Base-by-base conservation (phyloP, 2,797 vertebrate genomes). In the Danio choprae region DNA sequence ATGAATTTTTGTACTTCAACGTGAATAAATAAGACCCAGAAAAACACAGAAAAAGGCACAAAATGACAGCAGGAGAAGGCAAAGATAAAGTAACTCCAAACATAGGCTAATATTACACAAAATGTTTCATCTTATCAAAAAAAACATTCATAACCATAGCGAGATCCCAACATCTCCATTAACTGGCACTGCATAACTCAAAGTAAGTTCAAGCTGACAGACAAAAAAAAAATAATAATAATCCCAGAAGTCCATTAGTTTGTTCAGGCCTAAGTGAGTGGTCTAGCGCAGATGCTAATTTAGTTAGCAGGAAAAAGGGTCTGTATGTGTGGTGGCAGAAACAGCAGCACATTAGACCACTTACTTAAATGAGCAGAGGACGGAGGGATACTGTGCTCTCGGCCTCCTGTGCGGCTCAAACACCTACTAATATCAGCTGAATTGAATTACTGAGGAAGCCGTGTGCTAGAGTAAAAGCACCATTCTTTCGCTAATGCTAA, bases 311-410 rank as follows among this genome's bases (percentile, higher is more conserved):
- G 80, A 70, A 62, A 46, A 41, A 56, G 38, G 9, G 70, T 67
- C 63, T 51, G 59, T 78, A 65, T 72, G 51, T n/a, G 70, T 56
- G 22, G 68, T 65, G 80, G 44, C 12, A 63, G 60, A 67, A 50
- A 43, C 18, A 7, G 11, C 50, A 38, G n/a, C 76, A 78, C 77
- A 80, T 80, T 65, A 80, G 38, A 80, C 48, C 76, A 77, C 75
- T 82, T 77, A 81, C 73, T 63, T 63, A 77, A 78, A 82, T 68
- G 53, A 67, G 60, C 70, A 78, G 53, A 68, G 44, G 10, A 65
- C 74, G 46, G 65, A 64, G n/a, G 22, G 20, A 58, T 77, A 78
- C 78, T 73, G 69, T 67, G 62, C 53, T 77, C 43, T 70, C 38
- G 60, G 55, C 58, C 65, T 78, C 12, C 44, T 22, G 44, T 20